Base-by-base conservation (phyloP, 1,140 invertebrate genomes). In the Drosophila murphyi region DNA sequence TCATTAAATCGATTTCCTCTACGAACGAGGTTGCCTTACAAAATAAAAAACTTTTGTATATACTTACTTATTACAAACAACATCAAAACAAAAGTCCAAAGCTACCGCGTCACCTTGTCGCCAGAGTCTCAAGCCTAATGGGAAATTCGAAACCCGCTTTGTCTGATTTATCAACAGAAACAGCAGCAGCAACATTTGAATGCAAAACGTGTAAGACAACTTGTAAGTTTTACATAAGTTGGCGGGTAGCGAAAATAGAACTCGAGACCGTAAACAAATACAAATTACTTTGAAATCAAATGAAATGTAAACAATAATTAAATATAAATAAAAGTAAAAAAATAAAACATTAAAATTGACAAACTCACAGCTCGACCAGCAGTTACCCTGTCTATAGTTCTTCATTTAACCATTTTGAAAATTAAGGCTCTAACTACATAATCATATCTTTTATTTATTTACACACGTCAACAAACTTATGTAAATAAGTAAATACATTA, bases 131-230 rank as follows among this genome's bases (percentile, higher is more conserved):
- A 8, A 52, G 50, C 43, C 47, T 61, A 79, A 75, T 86, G 68
- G 69, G 81, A 85, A 85, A 85, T 81, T 86, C 41, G 80, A 85
- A 81, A 86, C 82, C 82, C 50, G 74, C 64, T 77, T 86, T 71
- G 50, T 65, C 68, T 81, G 70, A 76, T 87, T 78, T 86, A 87
- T 85, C 77, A 62, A 32, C 57, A 67, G 31, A 61, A 51, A 32
- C 43, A 62, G 37, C 57, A 67, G 28, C 64, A 51, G 37, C 43
- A 39, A 39, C 47, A 82, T 88, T 88, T 72, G 20, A 75, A 88
- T 88, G 79, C 76, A 68, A 88, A 86, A 86, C 83, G 82, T 88
- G 82, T 87, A 82, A 76, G 52, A 12, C 57, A 72, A 64, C 77
- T 88, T 79, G 72, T 79, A 61, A 70, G 39, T 70, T 87, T 87